Evolutionary conservation across 2,888 invertebrate genomes (phyloP).

Genomic region (Morpho helenor): DNA sequence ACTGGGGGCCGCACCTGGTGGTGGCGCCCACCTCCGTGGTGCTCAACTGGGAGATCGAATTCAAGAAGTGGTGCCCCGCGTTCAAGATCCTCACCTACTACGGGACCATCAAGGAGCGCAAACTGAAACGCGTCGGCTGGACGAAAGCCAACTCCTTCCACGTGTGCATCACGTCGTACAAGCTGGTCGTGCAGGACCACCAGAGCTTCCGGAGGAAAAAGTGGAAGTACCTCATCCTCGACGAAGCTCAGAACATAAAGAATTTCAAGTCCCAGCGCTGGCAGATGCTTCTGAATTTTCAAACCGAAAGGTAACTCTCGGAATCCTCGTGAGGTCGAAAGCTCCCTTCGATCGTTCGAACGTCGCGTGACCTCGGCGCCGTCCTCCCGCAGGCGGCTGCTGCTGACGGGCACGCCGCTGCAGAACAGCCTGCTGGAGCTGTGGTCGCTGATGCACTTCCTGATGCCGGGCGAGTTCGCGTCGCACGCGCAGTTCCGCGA

Average conservation of each 20-base stretch:
- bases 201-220: conserved; percentile 97
- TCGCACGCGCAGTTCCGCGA: conserved; percentile 98
- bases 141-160: conserved; percentile 99
- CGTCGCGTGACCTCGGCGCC: no score
- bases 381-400: conserved; percentile 79
- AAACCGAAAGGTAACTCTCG: conserved; percentile 81
- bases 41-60: conserved; percentile 99
- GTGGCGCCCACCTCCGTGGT: conserved; percentile 99
- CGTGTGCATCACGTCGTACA: conserved; percentile 98
- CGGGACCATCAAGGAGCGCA: conserved; percentile 97
- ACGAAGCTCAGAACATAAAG: conserved; percentile 99
- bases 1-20: conserved; percentile 99
- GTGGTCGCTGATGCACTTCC: conserved; percentile 98
- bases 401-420: conserved; percentile 96
- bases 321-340: no score
- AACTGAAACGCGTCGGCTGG: conserved; percentile 95
- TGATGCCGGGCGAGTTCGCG: conserved; percentile 98
- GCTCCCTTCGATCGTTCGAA: no score
- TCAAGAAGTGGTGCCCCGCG: conserved; percentile 99
- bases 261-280: conserved; percentile 99
- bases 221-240: conserved; percentile 98
- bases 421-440: conserved; percentile 98
- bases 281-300: conserved; percentile 97
- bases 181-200: conserved; percentile 98
- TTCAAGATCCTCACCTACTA: conserved; percentile 99